A percentile compares a stretch with the other conserved stretches of the same genome.
phyloP scores from a whole-genome alignment of 1,140 invertebrate species.

The Dendroctonus valens region DNA sequence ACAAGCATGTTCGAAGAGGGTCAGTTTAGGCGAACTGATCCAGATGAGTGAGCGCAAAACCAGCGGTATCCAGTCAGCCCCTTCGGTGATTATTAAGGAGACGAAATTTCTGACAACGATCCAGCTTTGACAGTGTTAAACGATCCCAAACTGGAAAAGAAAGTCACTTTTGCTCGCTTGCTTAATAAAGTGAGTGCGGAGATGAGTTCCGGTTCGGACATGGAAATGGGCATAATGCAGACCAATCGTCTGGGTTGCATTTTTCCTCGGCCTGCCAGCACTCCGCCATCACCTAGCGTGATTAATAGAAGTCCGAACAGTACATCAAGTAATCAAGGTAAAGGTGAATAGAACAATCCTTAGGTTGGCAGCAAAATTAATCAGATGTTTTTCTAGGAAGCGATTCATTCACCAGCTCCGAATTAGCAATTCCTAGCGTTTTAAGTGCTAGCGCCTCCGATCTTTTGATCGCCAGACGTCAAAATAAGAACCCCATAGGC shows the following conservation, averaged over 20 bases:
- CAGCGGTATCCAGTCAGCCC: slow-evolving; percentile 31
- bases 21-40: slow-evolving; percentile 66
- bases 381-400: slow-evolving; percentile 49
- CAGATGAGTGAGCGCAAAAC: slow-evolving; percentile 62
- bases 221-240: slow-evolving; percentile 58
- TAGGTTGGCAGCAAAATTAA: neutral
- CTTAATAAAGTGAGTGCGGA: slow-evolving; percentile 67
- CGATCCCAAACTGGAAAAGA: slow-evolving; percentile 68
- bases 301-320: slow-evolving; percentile 61
- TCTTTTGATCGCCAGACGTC: slow-evolving; percentile 40
- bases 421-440: slow-evolving; percentile 54
- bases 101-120: slow-evolving; percentile 56
- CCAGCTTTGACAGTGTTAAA: slow-evolving; percentile 56
- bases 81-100: slow-evolving; percentile 46
- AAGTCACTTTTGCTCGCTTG: slow-evolving; percentile 72
- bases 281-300: slow-evolving; percentile 54
- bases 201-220: slow-evolving; percentile 68
- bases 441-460: slow-evolving; percentile 49
- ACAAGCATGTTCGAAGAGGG: slow-evolving; percentile 55
- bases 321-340: slow-evolving; percentile 63
- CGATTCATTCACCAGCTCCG: slow-evolving; percentile 66
- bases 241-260: slow-evolving; percentile 42
- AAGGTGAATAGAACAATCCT: neutral
- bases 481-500: slow-evolving; percentile 34
- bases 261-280: slow-evolving; percentile 54